These are phyloP conservation scores for Lepidurus couesii DNA, from an alignment of 1,140 invertebrate genomes.

Conservation along the genomic window DNA sequence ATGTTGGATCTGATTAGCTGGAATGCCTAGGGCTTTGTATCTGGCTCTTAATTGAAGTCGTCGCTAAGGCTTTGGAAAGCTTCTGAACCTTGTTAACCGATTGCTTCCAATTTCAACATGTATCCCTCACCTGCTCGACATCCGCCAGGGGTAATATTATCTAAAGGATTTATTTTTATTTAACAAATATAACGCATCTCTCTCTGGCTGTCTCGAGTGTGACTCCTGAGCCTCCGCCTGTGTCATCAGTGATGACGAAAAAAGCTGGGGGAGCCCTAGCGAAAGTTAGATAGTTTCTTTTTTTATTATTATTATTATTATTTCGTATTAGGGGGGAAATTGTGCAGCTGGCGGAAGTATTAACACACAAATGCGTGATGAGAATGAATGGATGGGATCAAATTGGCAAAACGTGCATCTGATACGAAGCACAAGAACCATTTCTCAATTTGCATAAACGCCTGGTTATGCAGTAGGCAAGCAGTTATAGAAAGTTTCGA, in stretches of 20 bases:
- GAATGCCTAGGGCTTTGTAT: neutral
- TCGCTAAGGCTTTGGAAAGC: neutral
- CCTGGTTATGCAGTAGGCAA: slow-evolving; percentile 32
- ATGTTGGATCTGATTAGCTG: neutral
- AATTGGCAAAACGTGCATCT: neutral
- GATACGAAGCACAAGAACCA: neutral
- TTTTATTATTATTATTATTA: neutral
- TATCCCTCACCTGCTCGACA: slow-evolving; percentile 56
- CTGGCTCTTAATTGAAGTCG: slow-evolving; percentile 1
- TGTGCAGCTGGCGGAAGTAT: neutral
- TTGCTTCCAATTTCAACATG: slow-evolving; percentile 42
- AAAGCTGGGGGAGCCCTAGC: too few relatives aligned
- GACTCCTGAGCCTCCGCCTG: too few relatives aligned
- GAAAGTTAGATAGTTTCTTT: neutral
- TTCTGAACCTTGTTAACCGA: slow-evolving; percentile 32
- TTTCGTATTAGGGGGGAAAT: slow-evolving; percentile 25
- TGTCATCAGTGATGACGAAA: too few relatives aligned
- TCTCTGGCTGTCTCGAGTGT: too few relatives aligned
- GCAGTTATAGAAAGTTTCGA: slow-evolving; percentile 28
- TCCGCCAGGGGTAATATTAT: slow-evolving; percentile 53
- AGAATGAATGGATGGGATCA: neutral
- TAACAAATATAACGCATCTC: too few relatives aligned
- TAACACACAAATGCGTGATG: neutral
- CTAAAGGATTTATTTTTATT: too few relatives aligned
- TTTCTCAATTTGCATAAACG: slow-evolving; percentile 13